Percentiles rank a stretch among this genome's conserved stretches.
phyloP scores from a whole-genome alignment of 2,113 vertebrate genomes.

The Dasyornis broadbenti region DNA sequence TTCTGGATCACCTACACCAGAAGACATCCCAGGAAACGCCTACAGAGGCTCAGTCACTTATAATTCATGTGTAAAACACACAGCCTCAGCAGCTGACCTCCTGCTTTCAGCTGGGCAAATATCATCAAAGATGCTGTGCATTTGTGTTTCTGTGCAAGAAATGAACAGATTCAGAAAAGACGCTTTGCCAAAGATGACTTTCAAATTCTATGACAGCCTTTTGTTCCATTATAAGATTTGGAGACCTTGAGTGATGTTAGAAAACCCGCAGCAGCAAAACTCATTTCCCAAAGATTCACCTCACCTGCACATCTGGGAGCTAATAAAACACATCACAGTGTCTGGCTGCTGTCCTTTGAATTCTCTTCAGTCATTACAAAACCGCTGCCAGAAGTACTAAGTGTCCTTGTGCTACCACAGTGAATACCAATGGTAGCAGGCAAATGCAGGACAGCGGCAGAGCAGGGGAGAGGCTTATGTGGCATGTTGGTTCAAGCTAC shows the following conservation, averaged over 20 bases:
- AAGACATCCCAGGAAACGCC: neutral
- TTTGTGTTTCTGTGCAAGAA: neutral
- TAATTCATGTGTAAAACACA: neutral
- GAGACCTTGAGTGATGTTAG: slow-evolving; percentile 24
- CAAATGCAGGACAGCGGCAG: neutral
- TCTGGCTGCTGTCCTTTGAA: slow-evolving; percentile 40
- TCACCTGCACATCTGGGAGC: slow-evolving; percentile 64
- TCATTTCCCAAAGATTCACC: slow-evolving; percentile 36
- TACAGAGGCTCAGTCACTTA: neutral
- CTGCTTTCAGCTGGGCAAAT: slow-evolving; percentile 18
- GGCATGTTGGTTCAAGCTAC: neutral
- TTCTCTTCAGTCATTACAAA: slow-evolving; percentile 46
- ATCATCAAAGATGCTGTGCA: neutral
- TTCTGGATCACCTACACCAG: neutral
- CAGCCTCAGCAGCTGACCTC: neutral
- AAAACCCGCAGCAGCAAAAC: neutral
- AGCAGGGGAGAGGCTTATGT: neutral
- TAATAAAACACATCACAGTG: slow-evolving; percentile 48
- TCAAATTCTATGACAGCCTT: neutral
- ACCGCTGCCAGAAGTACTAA: slow-evolving; percentile 49
- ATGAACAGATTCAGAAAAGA: neutral
- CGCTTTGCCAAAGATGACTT: neutral
- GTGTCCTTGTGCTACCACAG: slow-evolving; percentile 24
- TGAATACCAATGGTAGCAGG: slow-evolving; percentile 18
- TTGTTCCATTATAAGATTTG: slow-evolving; percentile 6